Percentiles rank a stretch among this genome's conserved stretches.
These are phyloP conservation scores for Branchellion lobata DNA, from an alignment of 2,888 invertebrate genomes.

Conservation along the genomic window DNA sequence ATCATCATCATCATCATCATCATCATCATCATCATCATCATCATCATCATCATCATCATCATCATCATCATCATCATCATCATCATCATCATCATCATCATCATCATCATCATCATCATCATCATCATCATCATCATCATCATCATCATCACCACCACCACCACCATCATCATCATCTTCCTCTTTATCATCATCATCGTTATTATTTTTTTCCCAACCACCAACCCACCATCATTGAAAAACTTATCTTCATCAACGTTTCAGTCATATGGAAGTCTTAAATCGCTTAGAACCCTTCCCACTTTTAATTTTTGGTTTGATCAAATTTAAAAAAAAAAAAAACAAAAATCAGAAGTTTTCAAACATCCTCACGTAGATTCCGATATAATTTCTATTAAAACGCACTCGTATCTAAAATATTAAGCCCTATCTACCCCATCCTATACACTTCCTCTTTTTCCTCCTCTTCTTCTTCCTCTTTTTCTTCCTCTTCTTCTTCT, in stretches of 20 bases:
- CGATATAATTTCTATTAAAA: no score
- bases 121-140: slow-evolving; percentile 38
- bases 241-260: neutral
- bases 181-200: neutral
- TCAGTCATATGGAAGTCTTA: no score
- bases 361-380: no score
- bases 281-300: no score
- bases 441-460: neutral
- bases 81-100: slow-evolving; percentile 54
- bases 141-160: slow-evolving; percentile 19
- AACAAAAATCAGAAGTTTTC: no score
- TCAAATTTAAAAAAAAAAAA: no score
- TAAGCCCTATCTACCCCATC: neutral
- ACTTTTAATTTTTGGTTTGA: no score
- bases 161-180: slow-evolving; percentile 14
- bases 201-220: neutral
- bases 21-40: slow-evolving; percentile 16
- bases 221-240: neutral
- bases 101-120: slow-evolving; percentile 46
- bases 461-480: neutral
- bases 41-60: slow-evolving; percentile 29
- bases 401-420: neutral
- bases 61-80: slow-evolving; percentile 46
- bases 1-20: neutral
- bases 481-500: neutral